Evolutionary conservation across 2,797 vertebrate genomes (phyloP).

Genomic region (Sciaenops ocellatus): DNA sequence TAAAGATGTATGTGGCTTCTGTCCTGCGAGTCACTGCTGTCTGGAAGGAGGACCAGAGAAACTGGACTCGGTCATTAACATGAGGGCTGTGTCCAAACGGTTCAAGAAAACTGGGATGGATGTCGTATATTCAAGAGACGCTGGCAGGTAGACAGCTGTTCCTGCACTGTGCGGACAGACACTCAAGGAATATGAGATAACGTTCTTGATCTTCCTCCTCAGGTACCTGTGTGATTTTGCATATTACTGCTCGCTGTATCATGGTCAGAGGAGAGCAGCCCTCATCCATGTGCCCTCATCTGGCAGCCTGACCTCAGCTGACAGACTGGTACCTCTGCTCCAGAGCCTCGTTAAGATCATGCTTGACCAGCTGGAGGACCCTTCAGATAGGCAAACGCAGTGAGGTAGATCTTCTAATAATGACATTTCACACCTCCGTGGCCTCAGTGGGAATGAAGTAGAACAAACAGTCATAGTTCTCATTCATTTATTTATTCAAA

Average conservation of each 20-base stretch:
- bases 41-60: slow-evolving; percentile 84
- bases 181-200: neutral
- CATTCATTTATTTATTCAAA: slow-evolving; percentile 87
- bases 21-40: slow-evolving; percentile 83
- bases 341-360: slow-evolving; percentile 76
- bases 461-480: slow-evolving; percentile 53
- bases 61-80: slow-evolving; percentile 85
- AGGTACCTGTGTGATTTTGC: slow-evolving; percentile 90
- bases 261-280: slow-evolving; percentile 79
- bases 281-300: slow-evolving; percentile 86
- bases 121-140: slow-evolving; percentile 87
- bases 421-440: neutral
- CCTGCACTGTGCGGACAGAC: neutral
- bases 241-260: slow-evolving; percentile 87
- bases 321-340: slow-evolving; percentile 83
- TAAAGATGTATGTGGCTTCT: slow-evolving; percentile 83
- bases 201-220: slow-evolving; percentile 25
- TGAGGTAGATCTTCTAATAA: slow-evolving; percentile 1
- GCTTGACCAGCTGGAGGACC: slow-evolving; percentile 67
- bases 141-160: slow-evolving; percentile 84
- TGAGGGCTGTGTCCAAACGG: slow-evolving; percentile 82
- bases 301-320: slow-evolving; percentile 70
- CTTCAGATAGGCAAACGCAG: neutral
- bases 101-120: slow-evolving; percentile 76
- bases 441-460: slow-evolving; percentile 20